phyloP scores from a whole-genome alignment of 2,888 invertebrate species.

The Polietes domitor region DNA sequence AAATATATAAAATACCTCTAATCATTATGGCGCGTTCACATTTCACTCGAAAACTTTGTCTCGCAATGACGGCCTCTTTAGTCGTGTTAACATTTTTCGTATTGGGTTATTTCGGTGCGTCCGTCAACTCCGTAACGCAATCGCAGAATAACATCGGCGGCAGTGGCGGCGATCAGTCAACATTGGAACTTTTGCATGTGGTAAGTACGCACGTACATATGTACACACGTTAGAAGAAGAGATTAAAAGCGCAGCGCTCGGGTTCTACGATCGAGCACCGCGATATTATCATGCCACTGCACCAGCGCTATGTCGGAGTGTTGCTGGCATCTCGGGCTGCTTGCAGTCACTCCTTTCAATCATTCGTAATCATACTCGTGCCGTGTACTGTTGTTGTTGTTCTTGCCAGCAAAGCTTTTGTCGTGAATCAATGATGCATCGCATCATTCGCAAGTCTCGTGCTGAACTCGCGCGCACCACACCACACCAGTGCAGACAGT shows the following conservation, averaged over 20 bases:
- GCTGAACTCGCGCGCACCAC: slow-evolving; percentile 22
- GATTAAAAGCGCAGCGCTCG: no score
- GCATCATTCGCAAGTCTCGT: slow-evolving; percentile 62
- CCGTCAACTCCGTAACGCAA: slow-evolving; percentile 70
- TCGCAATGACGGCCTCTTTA: slow-evolving; percentile 77
- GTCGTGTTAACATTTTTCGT: slow-evolving; percentile 74
- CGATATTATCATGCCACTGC: background rate
- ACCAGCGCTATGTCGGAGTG: background rate
- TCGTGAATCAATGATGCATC: slow-evolving; percentile 42
- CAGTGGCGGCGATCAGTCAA: slow-evolving; percentile 73
- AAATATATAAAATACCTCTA: slow-evolving; percentile 54
- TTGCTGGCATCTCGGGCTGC: no score
- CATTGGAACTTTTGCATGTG: slow-evolving; percentile 79
- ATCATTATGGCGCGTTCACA: slow-evolving; percentile 77
- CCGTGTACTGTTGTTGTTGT: background rate
- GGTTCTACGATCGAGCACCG: background rate
- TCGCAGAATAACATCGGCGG: slow-evolving; percentile 55
- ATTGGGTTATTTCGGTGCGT: slow-evolving; percentile 74
- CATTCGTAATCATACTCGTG: background rate
- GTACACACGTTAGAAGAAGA: background rate
- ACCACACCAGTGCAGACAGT: background rate
- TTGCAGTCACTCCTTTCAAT: no score
- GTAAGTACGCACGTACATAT: slow-evolving; percentile 71
- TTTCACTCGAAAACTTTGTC: slow-evolving; percentile 76
- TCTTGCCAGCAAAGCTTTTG: slow-evolving; percentile 8